Evolutionary conservation across 1,140 invertebrate genomes (phyloP).

Genomic region (Trypoxylus dichotomus): DNA sequence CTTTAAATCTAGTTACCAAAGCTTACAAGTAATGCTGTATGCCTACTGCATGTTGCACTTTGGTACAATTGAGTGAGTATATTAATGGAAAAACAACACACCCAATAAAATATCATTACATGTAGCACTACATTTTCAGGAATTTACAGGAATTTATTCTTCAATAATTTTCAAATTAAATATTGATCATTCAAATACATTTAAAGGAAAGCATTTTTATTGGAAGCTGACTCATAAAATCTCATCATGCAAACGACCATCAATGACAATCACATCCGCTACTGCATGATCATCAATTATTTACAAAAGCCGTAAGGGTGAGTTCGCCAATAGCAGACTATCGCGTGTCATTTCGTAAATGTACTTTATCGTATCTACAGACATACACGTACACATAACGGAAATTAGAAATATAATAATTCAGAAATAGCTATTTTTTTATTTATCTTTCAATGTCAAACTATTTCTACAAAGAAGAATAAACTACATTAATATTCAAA

Average conservation of each 20-base stretch:
- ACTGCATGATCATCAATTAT: constrained; percentile 8
- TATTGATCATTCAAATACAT: background rate
- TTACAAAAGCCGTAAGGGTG: background rate
- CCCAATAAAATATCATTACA: background rate
- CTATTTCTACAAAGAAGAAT: too few relatives aligned
- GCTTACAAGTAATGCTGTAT: background rate
- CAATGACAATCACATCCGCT: background rate
- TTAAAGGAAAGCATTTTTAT: background rate
- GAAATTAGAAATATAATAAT: too few relatives aligned
- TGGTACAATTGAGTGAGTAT: too few relatives aligned
- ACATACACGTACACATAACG: background rate
- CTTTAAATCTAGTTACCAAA: too few relatives aligned
- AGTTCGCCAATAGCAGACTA: background rate
- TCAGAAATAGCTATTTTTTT: background rate
- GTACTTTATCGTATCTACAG: background rate
- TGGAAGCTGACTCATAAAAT: background rate
- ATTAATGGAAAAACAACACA: too few relatives aligned
- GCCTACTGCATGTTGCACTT: too few relatives aligned
- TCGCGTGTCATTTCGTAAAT: background rate
- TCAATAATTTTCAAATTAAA: background rate
- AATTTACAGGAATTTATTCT: background rate
- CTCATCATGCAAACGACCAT: background rate
- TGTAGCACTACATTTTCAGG: background rate
- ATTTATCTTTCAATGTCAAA: background rate
- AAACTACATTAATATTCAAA: too few relatives aligned